Conservation (phyloP, 1,140 invertebrate genomes). For the Drosophila nikananu region DNA sequence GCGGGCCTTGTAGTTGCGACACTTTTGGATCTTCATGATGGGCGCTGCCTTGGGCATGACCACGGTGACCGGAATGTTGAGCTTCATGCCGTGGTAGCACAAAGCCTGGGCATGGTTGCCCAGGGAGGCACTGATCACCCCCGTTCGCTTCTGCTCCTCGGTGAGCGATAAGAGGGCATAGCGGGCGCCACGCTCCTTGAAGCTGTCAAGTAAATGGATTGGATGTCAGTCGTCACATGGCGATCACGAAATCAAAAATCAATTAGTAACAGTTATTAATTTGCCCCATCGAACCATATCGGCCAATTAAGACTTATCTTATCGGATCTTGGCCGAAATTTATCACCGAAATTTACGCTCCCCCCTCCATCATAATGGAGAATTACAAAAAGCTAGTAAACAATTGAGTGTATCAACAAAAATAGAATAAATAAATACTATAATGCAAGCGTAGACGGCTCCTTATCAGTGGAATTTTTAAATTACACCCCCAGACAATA, state of each 20-base stretch:
- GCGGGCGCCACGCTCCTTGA: constrained; percentile 96
- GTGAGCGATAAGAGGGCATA: constrained; percentile 93
- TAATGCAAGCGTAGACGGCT: background rate
- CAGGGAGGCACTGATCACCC: constrained; percentile 96
- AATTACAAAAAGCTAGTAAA: background rate
- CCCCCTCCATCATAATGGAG: constrained; percentile 7
- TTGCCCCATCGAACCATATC: constrained; percentile 35
- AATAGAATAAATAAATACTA: background rate
- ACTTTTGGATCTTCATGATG: constrained; percentile 97
- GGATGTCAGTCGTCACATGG: constrained; percentile 19
- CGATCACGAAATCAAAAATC: constrained; percentile 28
- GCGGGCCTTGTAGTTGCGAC: constrained; percentile 92
- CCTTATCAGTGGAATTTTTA: constrained; percentile 29
- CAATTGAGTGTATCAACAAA: background rate
- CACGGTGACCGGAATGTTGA: constrained; percentile 94
- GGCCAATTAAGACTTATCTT: constrained; percentile 39
- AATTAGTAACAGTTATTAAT: constrained; percentile 63
- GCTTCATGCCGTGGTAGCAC: constrained; percentile 93
- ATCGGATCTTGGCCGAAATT: constrained; percentile 37
- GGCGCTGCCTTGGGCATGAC: constrained; percentile 97
- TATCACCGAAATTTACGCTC: constrained; percentile 27
- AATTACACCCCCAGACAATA: constrained; percentile 28
- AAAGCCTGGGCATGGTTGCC: constrained; percentile 97
- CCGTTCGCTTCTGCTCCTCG: constrained; percentile 89
- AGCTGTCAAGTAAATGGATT: constrained; percentile 87